These are phyloP conservation scores for Chaenogobius annularis DNA, from an alignment of 2,113 vertebrate species.

Conservation along the genomic window DNA sequence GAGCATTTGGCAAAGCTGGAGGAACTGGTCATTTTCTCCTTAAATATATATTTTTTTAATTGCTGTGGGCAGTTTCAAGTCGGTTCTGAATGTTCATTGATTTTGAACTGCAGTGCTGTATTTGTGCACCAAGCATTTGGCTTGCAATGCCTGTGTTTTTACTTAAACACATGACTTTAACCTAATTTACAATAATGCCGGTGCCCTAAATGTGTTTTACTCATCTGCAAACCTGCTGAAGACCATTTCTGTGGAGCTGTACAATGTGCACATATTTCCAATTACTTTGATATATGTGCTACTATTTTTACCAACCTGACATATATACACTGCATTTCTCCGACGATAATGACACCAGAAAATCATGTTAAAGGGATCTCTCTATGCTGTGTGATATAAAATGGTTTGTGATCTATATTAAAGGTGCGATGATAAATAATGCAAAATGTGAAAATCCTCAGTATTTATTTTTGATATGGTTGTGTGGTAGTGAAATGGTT, in stretches of 20 bases:
- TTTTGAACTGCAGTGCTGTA: conserved; percentile 28
- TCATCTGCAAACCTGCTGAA: conserved; percentile 20
- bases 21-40: conserved; percentile 35
- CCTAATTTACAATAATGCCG: conserved; percentile 53
- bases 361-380: conserved; percentile 31
- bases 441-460: conserved; percentile 57
- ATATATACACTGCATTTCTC: neutral
- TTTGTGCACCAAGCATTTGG: conserved; percentile 36
- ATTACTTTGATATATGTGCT: conserved; percentile 7
- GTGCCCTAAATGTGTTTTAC: conserved; percentile 50
- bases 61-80: conserved; percentile 33
- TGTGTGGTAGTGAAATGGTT: conserved; percentile 50
- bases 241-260: neutral
- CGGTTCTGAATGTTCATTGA: conserved; percentile 37
- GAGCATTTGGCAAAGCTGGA: conserved; percentile 56
- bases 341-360: conserved; percentile 8
- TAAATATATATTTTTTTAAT: conserved; percentile 34
- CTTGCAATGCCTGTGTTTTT: conserved; percentile 28
- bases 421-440: conserved; percentile 22
- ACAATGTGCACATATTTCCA: conserved; percentile 9
- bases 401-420: conserved; percentile 26
- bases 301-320: conserved; percentile 1
- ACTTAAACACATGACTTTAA: conserved; percentile 43
- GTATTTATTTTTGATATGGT: conserved; percentile 55
- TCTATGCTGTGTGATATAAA: conserved; percentile 25